Evolutionary conservation across 1,140 invertebrate species (phyloP).

Genomic region (Papilio helenus): DNA sequence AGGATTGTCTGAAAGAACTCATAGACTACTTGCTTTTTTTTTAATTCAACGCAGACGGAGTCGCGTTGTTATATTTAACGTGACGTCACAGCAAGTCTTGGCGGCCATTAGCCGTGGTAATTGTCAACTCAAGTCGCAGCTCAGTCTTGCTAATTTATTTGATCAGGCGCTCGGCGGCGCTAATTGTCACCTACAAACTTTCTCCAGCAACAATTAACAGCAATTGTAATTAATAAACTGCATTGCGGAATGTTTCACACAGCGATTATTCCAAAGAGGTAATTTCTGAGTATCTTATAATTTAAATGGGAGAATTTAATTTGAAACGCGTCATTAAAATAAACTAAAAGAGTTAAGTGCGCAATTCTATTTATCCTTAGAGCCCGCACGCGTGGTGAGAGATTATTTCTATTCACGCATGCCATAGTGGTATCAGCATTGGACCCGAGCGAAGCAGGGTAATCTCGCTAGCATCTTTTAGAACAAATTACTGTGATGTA

Average conservation of each 20-base stretch:
- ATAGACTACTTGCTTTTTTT: no score
- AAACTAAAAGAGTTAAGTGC: no score
- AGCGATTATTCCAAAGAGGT: not conserved
- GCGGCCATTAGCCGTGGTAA: slow-evolving; percentile 13
- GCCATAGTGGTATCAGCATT: no score
- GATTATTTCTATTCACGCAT: no score
- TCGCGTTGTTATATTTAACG: not conserved
- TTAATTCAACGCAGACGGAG: not conserved
- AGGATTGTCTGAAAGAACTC: no score
- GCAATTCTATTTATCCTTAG: no score
- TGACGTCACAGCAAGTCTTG: slow-evolving; percentile 1
- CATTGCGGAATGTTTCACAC: not conserved
- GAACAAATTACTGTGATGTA: no score
- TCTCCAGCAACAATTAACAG: not conserved
- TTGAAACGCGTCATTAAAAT: not conserved
- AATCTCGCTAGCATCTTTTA: no score
- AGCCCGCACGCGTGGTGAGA: no score
- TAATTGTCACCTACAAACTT: slow-evolving; percentile 15
- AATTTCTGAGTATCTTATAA: not conserved
- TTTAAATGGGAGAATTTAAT: not conserved
- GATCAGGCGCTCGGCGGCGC: slow-evolving; percentile 9
- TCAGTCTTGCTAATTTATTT: slow-evolving; percentile 1
- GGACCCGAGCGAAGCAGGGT: no score
- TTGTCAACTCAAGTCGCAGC: slow-evolving; percentile 18
- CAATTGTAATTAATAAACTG: slow-evolving; percentile 1